Percentiles rank a stretch among this genome's conserved stretches.
Evolutionary conservation across 1,140 invertebrate species (phyloP).

Genomic region (Brachionus calyciflorus): DNA sequence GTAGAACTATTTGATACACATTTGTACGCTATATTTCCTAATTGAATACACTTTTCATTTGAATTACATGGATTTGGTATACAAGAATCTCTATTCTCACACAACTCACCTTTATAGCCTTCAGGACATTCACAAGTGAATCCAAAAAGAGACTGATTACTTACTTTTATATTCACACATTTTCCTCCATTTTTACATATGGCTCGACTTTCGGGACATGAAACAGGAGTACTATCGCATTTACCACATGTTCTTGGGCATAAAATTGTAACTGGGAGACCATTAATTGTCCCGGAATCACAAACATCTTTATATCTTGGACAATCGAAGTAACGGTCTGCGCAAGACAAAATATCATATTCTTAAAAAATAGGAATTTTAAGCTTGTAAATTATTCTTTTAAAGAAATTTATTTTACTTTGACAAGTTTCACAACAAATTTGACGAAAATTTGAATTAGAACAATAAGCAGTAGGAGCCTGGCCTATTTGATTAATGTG

Average conservation of each 20-base stretch:
- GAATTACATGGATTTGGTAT: not conserved
- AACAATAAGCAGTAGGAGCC: not conserved
- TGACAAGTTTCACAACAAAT: conserved; percentile 27
- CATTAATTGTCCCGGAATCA: not conserved
- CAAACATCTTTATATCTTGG: conserved; percentile 17
- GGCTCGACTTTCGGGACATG: not conserved
- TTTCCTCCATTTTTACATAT: conserved; percentile 22
- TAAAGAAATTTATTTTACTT: not conserved
- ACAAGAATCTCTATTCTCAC: conserved; percentile 11
- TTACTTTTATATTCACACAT: not conserved
- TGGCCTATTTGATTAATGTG: not conserved
- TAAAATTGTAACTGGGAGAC: not conserved
- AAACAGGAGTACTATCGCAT: not conserved
- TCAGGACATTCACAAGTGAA: not conserved
- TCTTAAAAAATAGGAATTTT: not conserved
- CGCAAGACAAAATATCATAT: conserved; percentile 1
- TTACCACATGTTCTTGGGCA: conserved; percentile 21
- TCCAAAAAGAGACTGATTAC: not conserved
- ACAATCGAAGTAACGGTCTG: conserved; percentile 28
- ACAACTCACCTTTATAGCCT: conserved; percentile 20
- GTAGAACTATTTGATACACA: not conserved
- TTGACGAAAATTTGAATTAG: not conserved
- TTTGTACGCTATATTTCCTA: conserved; percentile 26
- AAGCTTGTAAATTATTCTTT: not conserved
- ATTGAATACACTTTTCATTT: conserved; percentile 9